Percentiles rank a stretch among this genome's conserved stretches.
phyloP scores from a whole-genome alignment of 2,113 vertebrate species.

The Meleagris gallopavo region DNA sequence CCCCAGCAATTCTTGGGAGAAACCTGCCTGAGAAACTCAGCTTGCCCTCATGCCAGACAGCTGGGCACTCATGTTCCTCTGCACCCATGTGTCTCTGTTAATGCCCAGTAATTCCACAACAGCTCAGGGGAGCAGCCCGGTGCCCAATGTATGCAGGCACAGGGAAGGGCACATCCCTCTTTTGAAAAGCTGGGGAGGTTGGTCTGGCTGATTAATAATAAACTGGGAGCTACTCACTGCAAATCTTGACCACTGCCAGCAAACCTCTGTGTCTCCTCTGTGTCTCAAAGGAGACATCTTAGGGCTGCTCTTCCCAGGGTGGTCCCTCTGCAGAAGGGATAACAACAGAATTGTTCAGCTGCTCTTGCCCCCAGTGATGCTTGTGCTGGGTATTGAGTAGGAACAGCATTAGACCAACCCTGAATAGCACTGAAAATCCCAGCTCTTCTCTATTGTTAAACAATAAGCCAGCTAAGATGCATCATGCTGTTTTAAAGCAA shows the following conservation, averaged over 20 bases:
- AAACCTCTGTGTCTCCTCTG: neutral
- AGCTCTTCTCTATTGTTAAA: neutral
- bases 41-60: neutral
- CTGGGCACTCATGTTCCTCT: neutral
- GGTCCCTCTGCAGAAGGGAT: neutral
- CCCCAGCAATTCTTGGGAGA: neutral
- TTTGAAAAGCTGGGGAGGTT: neutral
- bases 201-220: neutral
- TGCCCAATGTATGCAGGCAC: accelerated
- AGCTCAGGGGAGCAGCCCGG: neutral
- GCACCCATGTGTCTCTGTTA: neutral
- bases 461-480: neutral
- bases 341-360: neutral
- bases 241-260: neutral
- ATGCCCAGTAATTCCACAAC: accelerated
- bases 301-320: neutral
- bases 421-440: neutral
- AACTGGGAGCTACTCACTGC: neutral
- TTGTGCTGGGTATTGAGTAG: neutral
- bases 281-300: neutral
- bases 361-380: neutral
- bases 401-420: neutral
- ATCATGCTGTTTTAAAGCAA: neutral
- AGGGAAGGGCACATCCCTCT: neutral
- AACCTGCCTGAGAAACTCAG: neutral